Percentiles rank a stretch among this genome's conserved stretches.
Conservation (phyloP, 2,797 vertebrate species). For the Pangasius macronema region DNA sequence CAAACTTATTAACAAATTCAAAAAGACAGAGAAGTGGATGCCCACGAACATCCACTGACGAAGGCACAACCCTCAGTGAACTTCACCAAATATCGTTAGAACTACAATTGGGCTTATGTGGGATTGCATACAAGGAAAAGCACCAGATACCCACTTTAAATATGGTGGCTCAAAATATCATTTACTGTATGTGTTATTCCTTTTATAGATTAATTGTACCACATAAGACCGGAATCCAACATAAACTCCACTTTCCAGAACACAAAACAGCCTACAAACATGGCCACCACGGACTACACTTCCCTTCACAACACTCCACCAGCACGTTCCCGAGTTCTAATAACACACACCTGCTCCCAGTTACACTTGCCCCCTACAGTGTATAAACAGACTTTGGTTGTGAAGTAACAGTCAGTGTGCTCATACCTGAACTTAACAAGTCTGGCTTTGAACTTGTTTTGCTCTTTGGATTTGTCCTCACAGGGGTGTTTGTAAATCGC, state of each 20-base stretch:
- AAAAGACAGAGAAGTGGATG: no score
- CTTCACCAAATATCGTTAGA: neutral
- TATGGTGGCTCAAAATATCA: neutral
- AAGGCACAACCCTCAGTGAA: neutral
- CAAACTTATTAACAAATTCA: no score
- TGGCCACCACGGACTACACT: no score
- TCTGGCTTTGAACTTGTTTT: neutral
- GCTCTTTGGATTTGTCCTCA: neutral
- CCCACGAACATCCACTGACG: no score
- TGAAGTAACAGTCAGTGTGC: neutral
- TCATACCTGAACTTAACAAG: neutral
- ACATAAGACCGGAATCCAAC: neutral
- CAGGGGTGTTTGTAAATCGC: no score
- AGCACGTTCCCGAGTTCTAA: no score
- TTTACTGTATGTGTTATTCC: neutral
- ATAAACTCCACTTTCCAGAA: no score
- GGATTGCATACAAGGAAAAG: neutral
- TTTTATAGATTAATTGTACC: neutral
- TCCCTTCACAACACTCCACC: neutral
- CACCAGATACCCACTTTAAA: neutral
- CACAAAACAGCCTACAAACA: no score
- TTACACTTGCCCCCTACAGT: no score
- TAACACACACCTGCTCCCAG: neutral
- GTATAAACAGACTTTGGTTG: neutral
- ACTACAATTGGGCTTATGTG: no score